Percentiles rank a stretch among this genome's conserved stretches.
These are phyloP conservation scores for Stichodactyla helianthus DNA, from an alignment of 64 coral and sea anemone species.

Conservation along the genomic window DNA sequence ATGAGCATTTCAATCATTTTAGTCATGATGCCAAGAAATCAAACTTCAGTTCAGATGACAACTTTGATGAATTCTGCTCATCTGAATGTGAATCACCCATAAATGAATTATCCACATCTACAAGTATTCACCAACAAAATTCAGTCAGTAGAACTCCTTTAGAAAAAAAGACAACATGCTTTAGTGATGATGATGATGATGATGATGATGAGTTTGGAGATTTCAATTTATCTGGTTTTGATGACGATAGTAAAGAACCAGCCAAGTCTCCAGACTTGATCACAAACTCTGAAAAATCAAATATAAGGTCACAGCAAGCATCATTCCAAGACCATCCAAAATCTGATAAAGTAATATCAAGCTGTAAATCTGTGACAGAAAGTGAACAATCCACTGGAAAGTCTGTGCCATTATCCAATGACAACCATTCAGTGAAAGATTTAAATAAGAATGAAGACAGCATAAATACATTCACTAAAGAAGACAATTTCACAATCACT, in stretches of 20 bases:
- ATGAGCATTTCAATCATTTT: background rate
- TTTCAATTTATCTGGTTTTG: conserved; percentile 10
- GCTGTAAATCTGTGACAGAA: background rate
- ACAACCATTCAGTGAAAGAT: background rate
- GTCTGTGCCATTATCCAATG: background rate
- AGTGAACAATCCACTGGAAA: background rate
- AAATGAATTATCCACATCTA: background rate
- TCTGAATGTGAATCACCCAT: background rate
- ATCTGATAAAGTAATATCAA: background rate
- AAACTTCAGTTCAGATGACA: conserved; percentile 2
- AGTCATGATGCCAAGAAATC: background rate
- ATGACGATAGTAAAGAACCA: background rate
- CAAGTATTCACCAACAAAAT: background rate
- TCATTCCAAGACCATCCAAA: background rate
- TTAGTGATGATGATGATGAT: conserved; percentile 26
- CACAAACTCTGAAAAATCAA: background rate
- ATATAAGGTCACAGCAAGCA: background rate
- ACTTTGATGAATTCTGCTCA: conserved; percentile 30
- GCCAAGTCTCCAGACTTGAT: background rate
- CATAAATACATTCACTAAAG: background rate
- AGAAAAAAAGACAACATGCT: background rate
- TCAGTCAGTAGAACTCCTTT: background rate
- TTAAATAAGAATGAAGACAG: background rate
- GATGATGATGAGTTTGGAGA: conserved; percentile 57
- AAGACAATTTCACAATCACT: background rate